These are phyloP conservation scores for Luffia ferchaultella DNA, from an alignment of 2,888 invertebrate genomes.

Conservation along the genomic window DNA sequence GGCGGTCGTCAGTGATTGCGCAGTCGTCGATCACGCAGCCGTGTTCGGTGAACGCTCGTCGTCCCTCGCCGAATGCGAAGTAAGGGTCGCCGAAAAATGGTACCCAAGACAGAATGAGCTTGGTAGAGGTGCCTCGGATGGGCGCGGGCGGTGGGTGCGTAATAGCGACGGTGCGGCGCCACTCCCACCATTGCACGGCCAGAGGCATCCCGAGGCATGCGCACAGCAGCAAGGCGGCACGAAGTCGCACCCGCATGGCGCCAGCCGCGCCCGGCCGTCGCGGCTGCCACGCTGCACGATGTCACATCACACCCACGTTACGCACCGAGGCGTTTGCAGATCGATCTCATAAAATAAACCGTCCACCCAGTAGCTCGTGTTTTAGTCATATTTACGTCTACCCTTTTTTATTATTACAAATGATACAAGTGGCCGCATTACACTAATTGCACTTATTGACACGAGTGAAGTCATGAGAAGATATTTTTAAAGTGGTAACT, in stretches of 20 bases:
- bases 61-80: constrained; percentile 33
- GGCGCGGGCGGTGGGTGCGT: background rate
- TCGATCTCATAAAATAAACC: background rate
- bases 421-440: too few species aligned
- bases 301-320: too few species aligned
- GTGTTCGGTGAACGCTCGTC: constrained; percentile 31
- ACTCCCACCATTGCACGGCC: background rate
- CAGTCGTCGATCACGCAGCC: constrained; percentile 44
- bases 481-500: too few species aligned
- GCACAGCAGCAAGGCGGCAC: background rate
- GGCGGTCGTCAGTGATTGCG: constrained; percentile 37
- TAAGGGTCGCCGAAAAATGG: constrained; percentile 31
- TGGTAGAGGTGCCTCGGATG: background rate
- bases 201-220: background rate
- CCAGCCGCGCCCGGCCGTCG: background rate
- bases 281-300: too few species aligned
- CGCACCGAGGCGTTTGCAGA: background rate
- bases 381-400: too few species aligned
- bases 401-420: too few species aligned
- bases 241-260: background rate
- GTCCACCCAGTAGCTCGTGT: too few species aligned
- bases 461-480: too few species aligned
- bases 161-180: background rate
- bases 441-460: too few species aligned
- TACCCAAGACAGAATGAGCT: constrained; percentile 25